A percentile compares a stretch with the other conserved stretches of the same genome.
phyloP scores from a whole-genome alignment of 2,113 vertebrate species.

The Cavia porcellus region DNA sequence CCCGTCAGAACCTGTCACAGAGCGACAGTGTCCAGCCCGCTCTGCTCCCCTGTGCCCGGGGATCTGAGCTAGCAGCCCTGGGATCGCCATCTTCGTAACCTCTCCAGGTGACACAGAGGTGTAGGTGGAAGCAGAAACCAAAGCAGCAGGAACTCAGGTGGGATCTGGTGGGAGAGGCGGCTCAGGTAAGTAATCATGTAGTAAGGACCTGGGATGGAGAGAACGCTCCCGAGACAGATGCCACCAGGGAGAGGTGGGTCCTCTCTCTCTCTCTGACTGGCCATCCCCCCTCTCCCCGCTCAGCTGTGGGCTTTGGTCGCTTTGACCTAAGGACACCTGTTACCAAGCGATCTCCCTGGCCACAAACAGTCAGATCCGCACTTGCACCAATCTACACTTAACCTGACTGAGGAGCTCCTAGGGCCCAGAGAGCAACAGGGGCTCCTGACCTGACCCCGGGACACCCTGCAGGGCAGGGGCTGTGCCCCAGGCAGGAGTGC shows the following conservation, averaged over 20 bases:
- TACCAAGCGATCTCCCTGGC: neutral
- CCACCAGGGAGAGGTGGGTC: fast-evolving
- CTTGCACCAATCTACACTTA: too few species aligned
- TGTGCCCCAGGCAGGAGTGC: too few species aligned
- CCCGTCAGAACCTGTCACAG: too few species aligned
- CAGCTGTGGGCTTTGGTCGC: neutral
- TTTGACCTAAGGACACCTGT: neutral
- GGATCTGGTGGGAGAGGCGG: neutral
- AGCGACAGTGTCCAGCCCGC: neutral
- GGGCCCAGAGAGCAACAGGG: neutral
- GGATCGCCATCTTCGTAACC: neutral
- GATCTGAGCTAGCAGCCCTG: neutral
- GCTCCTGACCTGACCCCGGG: fast-evolving
- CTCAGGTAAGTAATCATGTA: neutral
- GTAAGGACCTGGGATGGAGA: neutral
- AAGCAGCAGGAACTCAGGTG: neutral
- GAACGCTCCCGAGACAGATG: neutral
- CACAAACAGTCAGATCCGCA: neutral
- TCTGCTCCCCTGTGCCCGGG: fast-evolving
- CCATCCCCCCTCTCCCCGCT: fast-evolving
- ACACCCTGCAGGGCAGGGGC: too few species aligned
- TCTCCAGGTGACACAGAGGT: neutral
- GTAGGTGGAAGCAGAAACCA: neutral
- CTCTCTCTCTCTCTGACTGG: neutral
- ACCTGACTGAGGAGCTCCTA: neutral